Evolutionary conservation across 1,140 invertebrate species (phyloP).

Genomic region (Probaryconus sp.): DNA sequence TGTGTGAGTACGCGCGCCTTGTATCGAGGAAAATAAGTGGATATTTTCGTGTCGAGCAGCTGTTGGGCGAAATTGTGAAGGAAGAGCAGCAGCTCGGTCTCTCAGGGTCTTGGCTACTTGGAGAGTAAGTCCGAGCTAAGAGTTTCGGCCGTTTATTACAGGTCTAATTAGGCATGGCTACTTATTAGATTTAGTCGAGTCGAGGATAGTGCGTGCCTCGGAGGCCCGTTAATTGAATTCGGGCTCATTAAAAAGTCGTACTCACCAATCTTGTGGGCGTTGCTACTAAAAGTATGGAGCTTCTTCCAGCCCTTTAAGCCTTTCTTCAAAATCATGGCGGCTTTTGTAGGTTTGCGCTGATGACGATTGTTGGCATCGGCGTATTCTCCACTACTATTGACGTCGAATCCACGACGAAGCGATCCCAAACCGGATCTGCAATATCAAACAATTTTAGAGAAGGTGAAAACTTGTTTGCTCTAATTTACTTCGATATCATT

Average conservation of each 20-base stretch:
- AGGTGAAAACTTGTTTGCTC: too few species aligned
- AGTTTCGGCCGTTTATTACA: constrained; percentile 52
- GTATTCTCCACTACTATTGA: constrained; percentile 62
- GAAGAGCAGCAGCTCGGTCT: constrained; percentile 19
- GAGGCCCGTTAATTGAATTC: constrained; percentile 48
- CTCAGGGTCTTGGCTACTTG: constrained; percentile 31
- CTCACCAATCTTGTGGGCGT: constrained; percentile 78
- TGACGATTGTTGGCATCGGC: constrained; percentile 44
- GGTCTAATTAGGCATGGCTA: constrained; percentile 52
- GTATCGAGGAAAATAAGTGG: constrained; percentile 30
- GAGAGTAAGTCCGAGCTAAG: too few species aligned
- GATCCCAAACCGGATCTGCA: constrained; percentile 73
- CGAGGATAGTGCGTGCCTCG: constrained; percentile 22
- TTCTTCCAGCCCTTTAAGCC: constrained; percentile 88
- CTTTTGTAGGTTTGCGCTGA: constrained; percentile 72
- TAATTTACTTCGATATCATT: too few species aligned
- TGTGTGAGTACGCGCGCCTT: too few species aligned
- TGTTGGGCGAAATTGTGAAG: constrained; percentile 41
- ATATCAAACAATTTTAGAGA: constrained; percentile 26
- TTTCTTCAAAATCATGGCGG: constrained; percentile 76
- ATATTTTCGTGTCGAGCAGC: constrained; percentile 38
- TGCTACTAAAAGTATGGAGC: constrained; percentile 84
- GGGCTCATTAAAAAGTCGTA: constrained; percentile 52
- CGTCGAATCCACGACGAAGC: constrained; percentile 67
- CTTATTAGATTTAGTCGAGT: constrained; percentile 51